Evolutionary conservation across 30 jellyfish, hydroid and myxozoan genomes (phyloP).

Genomic region (Turritopsis rubra): DNA sequence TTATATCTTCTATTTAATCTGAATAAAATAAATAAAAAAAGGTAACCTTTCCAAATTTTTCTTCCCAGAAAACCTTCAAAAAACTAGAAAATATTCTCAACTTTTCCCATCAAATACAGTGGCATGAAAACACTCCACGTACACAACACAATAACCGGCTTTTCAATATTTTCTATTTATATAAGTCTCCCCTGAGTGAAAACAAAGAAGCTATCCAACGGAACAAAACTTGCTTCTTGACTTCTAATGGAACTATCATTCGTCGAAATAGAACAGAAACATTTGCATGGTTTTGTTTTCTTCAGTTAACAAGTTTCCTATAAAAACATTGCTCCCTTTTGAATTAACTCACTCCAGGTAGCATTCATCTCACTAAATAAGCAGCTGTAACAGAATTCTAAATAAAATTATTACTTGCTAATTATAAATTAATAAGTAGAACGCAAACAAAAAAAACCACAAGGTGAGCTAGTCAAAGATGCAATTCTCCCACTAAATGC

Average conservation of each 20-base stretch:
- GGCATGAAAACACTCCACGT: not conserved
- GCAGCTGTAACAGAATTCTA: not conserved
- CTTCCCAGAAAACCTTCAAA: not conserved
- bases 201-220: not conserved
- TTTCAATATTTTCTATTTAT: not conserved
- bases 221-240: not conserved
- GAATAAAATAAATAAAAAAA: too few species aligned
- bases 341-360: not conserved
- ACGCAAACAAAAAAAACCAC: not conserved
- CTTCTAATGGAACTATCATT: not conserved
- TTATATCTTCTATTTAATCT: too few species aligned
- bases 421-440: not conserved
- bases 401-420: not conserved
- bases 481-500: not conserved
- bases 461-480: not conserved
- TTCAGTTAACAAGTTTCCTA: not conserved
- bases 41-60: too few species aligned
- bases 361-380: not conserved
- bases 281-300: not conserved
- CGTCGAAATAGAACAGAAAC: not conserved
- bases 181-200: not conserved
- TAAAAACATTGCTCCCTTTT: not conserved
- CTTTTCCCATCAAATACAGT: not conserved
- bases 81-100: not conserved
- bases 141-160: not conserved